Base-by-base conservation (phyloP, 2,113 vertebrate species). In the Lepus europaeus region DNA sequence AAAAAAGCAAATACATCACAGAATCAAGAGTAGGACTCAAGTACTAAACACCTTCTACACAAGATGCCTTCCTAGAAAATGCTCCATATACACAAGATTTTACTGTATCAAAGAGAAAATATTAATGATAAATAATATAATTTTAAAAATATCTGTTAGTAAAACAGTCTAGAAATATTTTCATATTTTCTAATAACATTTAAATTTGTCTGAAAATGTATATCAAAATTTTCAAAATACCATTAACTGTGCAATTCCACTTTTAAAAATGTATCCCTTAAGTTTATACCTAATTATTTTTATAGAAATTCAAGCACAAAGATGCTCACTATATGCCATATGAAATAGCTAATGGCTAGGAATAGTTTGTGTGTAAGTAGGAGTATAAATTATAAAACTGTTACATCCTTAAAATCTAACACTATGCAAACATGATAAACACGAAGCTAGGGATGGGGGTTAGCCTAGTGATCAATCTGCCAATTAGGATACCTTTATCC, bases 181-280 rank as follows among this genome's bases (percentile, higher is more conserved):
- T 93, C 51, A 49, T 72, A 25, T 83, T 83, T 92, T 72, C 29
- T 61, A 79, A 17, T 53, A 87, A 63, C 31, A 92, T 68, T 91
- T 70, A 73, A 51, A 74, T 79, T 56, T 92, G 23, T 56, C 66
- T 74, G 23, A 36, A 84, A 90, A 61, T 76, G 66, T 14, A 2
- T 64, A 45, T 10, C n/a, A 59, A 84, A 53, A 29, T 8, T 74
- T 83, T 80, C 33, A 79, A 89, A 69, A 72, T 95, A 2, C 3
- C n/a, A 74, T 92, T 92, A 66, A 33, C 29, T 9, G 23, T 91
- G 19, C 17, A 93, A 81, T 81, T 88, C 14, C 8, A 45, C 61
- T 76, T 87, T 92, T 86, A 95, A n/a, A 91, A 95, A 89, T 73
- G 45, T 53, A 89, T 77, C 74, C 87, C 73, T 33, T 6, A 93